Base-by-base conservation (phyloP, 2,888 invertebrate genomes). In the Heteromyza rotundicornis region DNA sequence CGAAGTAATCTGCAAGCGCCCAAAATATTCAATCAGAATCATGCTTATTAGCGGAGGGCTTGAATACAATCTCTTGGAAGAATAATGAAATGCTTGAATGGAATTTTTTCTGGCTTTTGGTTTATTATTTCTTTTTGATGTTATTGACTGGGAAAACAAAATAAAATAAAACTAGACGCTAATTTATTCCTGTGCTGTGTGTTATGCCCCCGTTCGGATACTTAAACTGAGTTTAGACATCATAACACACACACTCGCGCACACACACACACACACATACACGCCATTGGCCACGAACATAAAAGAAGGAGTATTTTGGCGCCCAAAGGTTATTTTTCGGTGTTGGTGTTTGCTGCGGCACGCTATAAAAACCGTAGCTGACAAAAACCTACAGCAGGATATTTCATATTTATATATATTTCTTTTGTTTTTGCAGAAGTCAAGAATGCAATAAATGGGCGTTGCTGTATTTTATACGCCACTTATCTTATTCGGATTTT, bases 91-190 rank as follows among this genome's bases (percentile, higher is more conserved):
- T n/a, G n/a, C n/a, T n/a, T n/a, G n/a, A n/a, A n/a, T n/a, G n/a
- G n/a, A n/a, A n/a, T n/a, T n/a, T n/a, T n/a, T n/a, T n/a, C n/a
- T n/a, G n/a, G n/a, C n/a, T n/a, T n/a, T n/a, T n/a, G n/a, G n/a
- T n/a, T n/a, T n/a, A n/a, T 74, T 74, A 74, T 74, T 76, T 76
- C 75, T 68, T 68, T 75, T 68, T 71, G 65, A 69, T 74, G 73
- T 71, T 74, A 74, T 76, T 76, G 74, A 74, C 76, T 74, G 70
- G 63, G 63, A 53, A 23, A 59, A 62, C 63, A 57, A 57, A 49
- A 16, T 63, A 57, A 63, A 36, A 35, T 32, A n/a, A 44, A 44
- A 12, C 44, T n/a, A n/a, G 47, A 7, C n/a, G n/a, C n/a, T n/a
- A n/a, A n/a, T n/a, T n/a, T n/a, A n/a, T n/a, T n/a, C n/a, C n/a